phyloP scores from a whole-genome alignment of 2,888 invertebrate species.

The Xylophagus ater region DNA sequence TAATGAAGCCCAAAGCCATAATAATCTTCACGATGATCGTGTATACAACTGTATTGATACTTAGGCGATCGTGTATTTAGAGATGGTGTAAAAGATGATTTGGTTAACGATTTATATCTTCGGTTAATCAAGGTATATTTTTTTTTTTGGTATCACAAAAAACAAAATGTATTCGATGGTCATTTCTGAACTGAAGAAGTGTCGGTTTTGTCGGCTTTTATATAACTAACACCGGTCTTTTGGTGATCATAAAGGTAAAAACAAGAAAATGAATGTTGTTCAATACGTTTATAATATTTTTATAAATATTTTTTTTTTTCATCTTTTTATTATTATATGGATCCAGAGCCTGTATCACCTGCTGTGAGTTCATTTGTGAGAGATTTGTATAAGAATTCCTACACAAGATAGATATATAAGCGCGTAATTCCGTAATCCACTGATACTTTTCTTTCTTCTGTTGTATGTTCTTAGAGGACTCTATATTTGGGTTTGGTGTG shows the following conservation, averaged over 20 bases:
- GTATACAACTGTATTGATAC: no score
- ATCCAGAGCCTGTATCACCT: no score
- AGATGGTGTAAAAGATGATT: slow-evolving; percentile 15
- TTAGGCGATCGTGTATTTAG: no score
- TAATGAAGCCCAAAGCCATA: no score
- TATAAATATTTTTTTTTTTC: no score
- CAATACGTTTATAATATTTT: no score
- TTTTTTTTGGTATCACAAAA: no score
- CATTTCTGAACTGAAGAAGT: no score
- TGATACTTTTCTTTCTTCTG: neutral
- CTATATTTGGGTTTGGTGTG: slow-evolving; percentile 5
- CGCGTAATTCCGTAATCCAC: slow-evolving; percentile 12
- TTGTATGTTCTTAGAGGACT: neutral
- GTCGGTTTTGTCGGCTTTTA: slow-evolving; percentile 13
- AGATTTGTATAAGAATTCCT: slow-evolving; percentile 14
- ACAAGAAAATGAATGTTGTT: neutral
- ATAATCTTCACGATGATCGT: no score
- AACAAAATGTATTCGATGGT: no score
- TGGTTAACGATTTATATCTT: slow-evolving; percentile 17
- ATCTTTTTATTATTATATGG: no score
- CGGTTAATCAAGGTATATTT: slow-evolving; percentile 15
- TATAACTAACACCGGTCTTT: neutral
- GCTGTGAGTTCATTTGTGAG: slow-evolving; percentile 16
- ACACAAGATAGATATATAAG: slow-evolving; percentile 8
- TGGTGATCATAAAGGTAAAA: neutral